These are phyloP conservation scores for Sebastes kiyomatsui DNA, from an alignment of 2,797 vertebrate species.

Conservation along the genomic window DNA sequence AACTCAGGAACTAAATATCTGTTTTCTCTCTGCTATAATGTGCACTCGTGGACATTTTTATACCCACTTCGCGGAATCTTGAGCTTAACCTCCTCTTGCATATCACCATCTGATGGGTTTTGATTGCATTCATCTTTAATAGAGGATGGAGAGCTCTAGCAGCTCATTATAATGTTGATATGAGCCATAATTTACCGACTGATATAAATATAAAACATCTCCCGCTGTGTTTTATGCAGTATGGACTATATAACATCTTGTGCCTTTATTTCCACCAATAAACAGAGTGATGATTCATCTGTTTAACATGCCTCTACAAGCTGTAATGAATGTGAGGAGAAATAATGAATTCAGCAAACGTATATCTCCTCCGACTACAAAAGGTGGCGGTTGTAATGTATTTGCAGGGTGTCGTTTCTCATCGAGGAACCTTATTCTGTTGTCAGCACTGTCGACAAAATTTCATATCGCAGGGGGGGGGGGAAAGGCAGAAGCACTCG, in stretches of 20 bases:
- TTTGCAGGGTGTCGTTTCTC: conserved; percentile 27
- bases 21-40: not conserved
- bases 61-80: not conserved
- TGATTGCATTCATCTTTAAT: conserved; percentile 33
- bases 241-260: not conserved
- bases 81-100: conserved; percentile 32
- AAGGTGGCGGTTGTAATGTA: not conserved
- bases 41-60: conserved; percentile 8
- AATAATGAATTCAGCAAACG: not conserved
- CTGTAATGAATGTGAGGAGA: not conserved
- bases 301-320: not conserved
- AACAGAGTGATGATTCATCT: not conserved
- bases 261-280: not conserved
- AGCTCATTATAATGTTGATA: conserved; percentile 14
- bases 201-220: not conserved
- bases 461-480: conserved; percentile 24
- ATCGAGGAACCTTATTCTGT: conserved; percentile 39
- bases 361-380: conserved; percentile 10
- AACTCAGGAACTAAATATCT: conserved; percentile 29
- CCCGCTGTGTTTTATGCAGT: not conserved
- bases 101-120: conserved; percentile 12
- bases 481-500: conserved; percentile 14
- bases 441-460: conserved; percentile 47
- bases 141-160: not conserved
- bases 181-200: not conserved